Conservation (phyloP, 2,797 vertebrate genomes). For the Australoheros facetus region DNA sequence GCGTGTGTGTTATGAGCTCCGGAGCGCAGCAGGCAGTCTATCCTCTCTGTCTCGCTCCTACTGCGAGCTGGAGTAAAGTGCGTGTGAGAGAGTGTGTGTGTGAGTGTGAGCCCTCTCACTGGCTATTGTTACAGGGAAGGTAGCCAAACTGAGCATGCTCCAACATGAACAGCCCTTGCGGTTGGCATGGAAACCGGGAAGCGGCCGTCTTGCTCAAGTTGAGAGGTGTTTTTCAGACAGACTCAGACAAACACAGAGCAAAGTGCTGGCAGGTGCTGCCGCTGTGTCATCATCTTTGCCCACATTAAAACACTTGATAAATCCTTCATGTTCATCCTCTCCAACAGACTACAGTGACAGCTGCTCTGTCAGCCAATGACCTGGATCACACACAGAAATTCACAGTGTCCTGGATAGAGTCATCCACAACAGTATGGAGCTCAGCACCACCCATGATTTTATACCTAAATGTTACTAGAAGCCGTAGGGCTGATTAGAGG, state of each 20-base stretch:
- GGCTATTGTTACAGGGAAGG: slow-evolving; percentile 81
- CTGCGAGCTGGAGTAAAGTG: slow-evolving; percentile 69
- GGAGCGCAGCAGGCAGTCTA: slow-evolving; percentile 59
- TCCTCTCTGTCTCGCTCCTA: slow-evolving; percentile 64
- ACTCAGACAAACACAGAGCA: slow-evolving; percentile 19
- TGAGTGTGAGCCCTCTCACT: slow-evolving; percentile 63
- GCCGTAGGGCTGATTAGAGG: background rate
- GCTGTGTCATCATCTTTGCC: slow-evolving; percentile 43
- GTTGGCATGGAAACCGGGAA: slow-evolving; percentile 82
- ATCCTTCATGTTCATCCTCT: slow-evolving; percentile 47
- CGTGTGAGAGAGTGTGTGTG: slow-evolving; percentile 16
- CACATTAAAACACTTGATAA: slow-evolving; percentile 33
- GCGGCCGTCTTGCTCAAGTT: slow-evolving; percentile 65
- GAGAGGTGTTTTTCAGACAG: slow-evolving; percentile 47
- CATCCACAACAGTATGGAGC: slow-evolving; percentile 25
- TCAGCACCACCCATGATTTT: background rate
- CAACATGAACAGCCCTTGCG: slow-evolving; percentile 66
- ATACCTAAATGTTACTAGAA: slow-evolving; percentile 1
- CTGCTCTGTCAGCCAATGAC: slow-evolving; percentile 37
- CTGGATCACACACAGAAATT: slow-evolving; percentile 31
- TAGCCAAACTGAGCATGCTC: slow-evolving; percentile 83
- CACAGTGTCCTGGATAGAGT: slow-evolving; percentile 18
- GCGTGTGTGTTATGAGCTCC: slow-evolving; percentile 27
- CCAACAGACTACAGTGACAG: slow-evolving; percentile 38
- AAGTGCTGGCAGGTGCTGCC: slow-evolving; percentile 54